Percentiles rank a stretch among this genome's conserved stretches.
Evolutionary conservation across 2,888 invertebrate genomes (phyloP).

Genomic region (Pheosia tremula): DNA sequence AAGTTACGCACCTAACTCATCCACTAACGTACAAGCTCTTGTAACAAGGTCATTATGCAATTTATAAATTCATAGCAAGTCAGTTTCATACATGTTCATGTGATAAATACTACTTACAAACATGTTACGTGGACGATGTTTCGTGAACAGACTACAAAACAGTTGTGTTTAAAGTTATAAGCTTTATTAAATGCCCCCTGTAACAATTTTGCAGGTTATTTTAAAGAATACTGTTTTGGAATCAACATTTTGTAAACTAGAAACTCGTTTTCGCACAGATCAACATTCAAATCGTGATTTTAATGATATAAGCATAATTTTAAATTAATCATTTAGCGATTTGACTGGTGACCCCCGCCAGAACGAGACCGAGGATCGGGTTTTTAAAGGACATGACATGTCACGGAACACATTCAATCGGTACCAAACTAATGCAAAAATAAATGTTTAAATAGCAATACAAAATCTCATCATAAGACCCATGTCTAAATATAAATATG

Average conservation of each 20-base stretch:
- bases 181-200: slow-evolving; percentile 18
- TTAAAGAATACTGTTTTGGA: not conserved
- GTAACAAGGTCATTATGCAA: not conserved
- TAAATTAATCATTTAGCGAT: not conserved
- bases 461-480: slow-evolving; percentile 73
- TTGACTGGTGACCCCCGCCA: not conserved
- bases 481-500: slow-evolving; percentile 60
- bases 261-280: slow-evolving; percentile 21
- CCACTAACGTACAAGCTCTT: slow-evolving; percentile 1
- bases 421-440: slow-evolving; percentile 65
- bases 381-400: slow-evolving; percentile 8
- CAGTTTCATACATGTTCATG: not conserved
- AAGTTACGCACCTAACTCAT: not conserved
- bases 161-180: not conserved
- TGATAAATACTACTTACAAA: not conserved
- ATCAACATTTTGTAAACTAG: not conserved
- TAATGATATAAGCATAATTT: too few species aligned
- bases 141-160: slow-evolving; percentile 10
- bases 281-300: slow-evolving; percentile 1
- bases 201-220: slow-evolving; percentile 9
- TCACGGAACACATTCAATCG: slow-evolving; percentile 26
- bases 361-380: not conserved
- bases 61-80: not conserved
- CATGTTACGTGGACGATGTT: slow-evolving; percentile 6
- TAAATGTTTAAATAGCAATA: slow-evolving; percentile 59